Evolutionary conservation across 2,888 invertebrate genomes (phyloP).

Genomic region (Tuta absoluta): DNA sequence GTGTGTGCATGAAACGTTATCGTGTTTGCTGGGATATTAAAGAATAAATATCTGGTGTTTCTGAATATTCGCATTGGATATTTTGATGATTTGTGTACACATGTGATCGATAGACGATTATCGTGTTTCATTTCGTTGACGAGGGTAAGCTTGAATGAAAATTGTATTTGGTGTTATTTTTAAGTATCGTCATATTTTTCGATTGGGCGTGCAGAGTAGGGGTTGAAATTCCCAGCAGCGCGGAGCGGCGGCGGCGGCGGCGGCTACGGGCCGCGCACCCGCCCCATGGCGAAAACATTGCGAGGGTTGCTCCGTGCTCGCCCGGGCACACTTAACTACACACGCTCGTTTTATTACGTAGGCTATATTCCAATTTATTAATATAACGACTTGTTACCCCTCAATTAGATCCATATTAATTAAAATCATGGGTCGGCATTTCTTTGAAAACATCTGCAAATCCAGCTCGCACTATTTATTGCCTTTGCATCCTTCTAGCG

Average conservation of each 20-base stretch:
- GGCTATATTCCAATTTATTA: slow-evolving; percentile 49
- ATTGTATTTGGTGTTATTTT: slow-evolving; percentile 34
- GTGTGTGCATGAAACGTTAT: slow-evolving; percentile 9
- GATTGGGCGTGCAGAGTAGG: slow-evolving; percentile 32
- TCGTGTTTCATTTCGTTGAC: slow-evolving; percentile 50
- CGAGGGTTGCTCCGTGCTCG: slow-evolving; percentile 59
- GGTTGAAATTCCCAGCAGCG: slow-evolving; percentile 51
- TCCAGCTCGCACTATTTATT: not conserved
- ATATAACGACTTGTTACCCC: slow-evolving; percentile 33
- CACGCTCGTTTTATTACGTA: slow-evolving; percentile 63
- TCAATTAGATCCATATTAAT: slow-evolving; percentile 16
- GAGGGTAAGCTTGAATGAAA: slow-evolving; percentile 73
- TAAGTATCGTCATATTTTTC: slow-evolving; percentile 34
- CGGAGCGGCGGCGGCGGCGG: slow-evolving; percentile 38
- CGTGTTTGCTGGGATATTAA: not conserved
- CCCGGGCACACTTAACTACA: slow-evolving; percentile 37
- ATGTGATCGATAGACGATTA: slow-evolving; percentile 68
- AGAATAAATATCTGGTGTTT: not conserved
- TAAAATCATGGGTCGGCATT: slow-evolving; percentile 12
- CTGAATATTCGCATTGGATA: slow-evolving; percentile 10
- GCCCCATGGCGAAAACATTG: slow-evolving; percentile 52
- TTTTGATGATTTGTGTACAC: slow-evolving; percentile 28
- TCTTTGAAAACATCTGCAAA: slow-evolving; percentile 16
- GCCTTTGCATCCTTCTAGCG: not conserved
- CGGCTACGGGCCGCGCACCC: slow-evolving; percentile 48